Evolutionary conservation across 2,888 invertebrate genomes (phyloP), one percentile per base, ranked within the genome.

Genomic region (Phymatocera aterrima): DNA sequence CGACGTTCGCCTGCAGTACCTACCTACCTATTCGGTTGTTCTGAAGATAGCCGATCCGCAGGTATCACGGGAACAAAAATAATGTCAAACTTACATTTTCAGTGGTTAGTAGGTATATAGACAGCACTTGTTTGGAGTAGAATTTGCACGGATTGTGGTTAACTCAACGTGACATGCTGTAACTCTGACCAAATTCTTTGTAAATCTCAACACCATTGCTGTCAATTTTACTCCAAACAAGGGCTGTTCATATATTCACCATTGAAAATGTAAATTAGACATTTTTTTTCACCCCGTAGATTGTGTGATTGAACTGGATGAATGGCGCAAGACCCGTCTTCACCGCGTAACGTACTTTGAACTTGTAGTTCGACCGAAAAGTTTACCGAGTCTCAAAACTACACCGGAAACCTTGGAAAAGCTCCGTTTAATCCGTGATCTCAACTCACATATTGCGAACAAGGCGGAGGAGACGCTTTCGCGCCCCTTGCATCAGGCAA

Each of bases 401-500:
- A 72, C 51, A 72, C 31, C 72, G 18, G 72, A 51, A 51, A 72
- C 28, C 51, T 51, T 72, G 18, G 8, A 51, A 72, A 72, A 51
- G 72, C 51, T 72, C n/a, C 28, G 72, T 51, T 72, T 72, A 72
- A 72, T 72, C 72, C 72, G 72, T 72, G 51, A 72, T 18, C 72
- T 34, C 70, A 34, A 31, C 51, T 21, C 48, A 43, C 18, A 72
- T 18, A 48, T 72, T 18, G 40, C 46, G 18, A 64, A 64, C 64
- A 34, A 37, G 21, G n/a, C 61, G 15, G 28, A 1, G 28, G 10
- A 37, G 64, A 61, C 21, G 43, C 24, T 31, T 48, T 3, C 3
- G n/a, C n/a, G 21, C 75, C 75, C 75, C 75, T 57, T 31, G 60
- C 75, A 60, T 75, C 60, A 75, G 57, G 57, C 75, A 60, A 75